Evolutionary conservation across 2,113 vertebrate species (phyloP).

Genomic region (Salminus brasiliensis): DNA sequence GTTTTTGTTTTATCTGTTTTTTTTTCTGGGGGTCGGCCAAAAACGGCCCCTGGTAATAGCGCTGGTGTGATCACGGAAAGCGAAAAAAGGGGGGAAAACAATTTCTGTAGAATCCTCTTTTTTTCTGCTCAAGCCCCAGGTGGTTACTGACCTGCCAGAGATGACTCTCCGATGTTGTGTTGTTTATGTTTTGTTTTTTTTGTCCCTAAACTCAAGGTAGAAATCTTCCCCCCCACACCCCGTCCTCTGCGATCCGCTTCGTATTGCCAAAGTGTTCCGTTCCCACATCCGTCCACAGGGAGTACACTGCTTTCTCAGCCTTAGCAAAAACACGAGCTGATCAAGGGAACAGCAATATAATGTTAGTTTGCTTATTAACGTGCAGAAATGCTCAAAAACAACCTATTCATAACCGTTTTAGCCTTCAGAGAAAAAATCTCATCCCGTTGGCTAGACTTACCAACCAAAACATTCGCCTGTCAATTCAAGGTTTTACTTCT

Average conservation of each 20-base stretch:
- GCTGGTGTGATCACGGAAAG: conserved; percentile 40
- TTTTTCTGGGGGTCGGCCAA: conserved; percentile 12
- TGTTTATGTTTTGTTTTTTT: not conserved
- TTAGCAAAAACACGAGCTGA: conserved; percentile 10
- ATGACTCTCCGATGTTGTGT: conserved; percentile 34
- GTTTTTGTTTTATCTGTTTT: conserved; percentile 28
- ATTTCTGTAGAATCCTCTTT: conserved; percentile 28
- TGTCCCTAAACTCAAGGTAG: conserved; percentile 2
- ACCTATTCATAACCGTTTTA: not conserved
- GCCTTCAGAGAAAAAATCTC: not conserved
- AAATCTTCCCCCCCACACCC: not conserved
- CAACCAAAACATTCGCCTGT: conserved; percentile 25
- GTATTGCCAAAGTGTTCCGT: not conserved
- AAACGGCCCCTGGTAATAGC: conserved; percentile 35
- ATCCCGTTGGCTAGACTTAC: conserved; percentile 5
- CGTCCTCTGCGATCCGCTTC: not conserved
- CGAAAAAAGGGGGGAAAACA: not conserved
- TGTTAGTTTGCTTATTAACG: not conserved
- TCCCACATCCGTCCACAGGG: not conserved
- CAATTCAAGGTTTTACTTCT: conserved; percentile 21
- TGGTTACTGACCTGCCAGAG: conserved; percentile 43
- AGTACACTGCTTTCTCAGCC: not conserved
- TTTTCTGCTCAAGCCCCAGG: conserved; percentile 19
- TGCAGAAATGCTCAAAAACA: not conserved
- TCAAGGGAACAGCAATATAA: not conserved